phyloP scores from a whole-genome alignment of 37 sponge, comb jelly and placozoan species.

The Cladorhizidae sp. region DNA sequence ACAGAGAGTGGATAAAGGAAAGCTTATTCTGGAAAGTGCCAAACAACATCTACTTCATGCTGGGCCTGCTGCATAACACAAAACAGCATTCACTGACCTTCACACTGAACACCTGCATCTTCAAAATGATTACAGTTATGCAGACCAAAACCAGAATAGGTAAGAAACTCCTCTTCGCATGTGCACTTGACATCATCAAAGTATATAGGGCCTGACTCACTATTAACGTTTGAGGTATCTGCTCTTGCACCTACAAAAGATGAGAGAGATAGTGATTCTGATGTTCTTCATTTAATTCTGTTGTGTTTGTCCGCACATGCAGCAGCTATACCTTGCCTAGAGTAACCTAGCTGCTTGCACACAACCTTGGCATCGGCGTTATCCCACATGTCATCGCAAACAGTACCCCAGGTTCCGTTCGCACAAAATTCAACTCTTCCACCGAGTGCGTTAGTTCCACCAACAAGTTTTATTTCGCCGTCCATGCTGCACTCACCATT shows the following conservation, averaged over 20 bases:
- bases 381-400: slow-evolving; percentile 42
- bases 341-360: slow-evolving; percentile 29
- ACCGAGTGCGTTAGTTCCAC: neutral
- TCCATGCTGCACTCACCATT: neutral
- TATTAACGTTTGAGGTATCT: no score
- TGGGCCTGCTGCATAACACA: neutral
- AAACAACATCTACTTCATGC: no score
- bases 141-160: neutral
- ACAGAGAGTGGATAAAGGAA: no score
- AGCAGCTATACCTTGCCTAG: neutral
- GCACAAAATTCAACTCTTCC: slow-evolving; percentile 39
- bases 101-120: slow-evolving; percentile 50
- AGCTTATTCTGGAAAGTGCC: no score
- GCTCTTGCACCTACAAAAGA: slow-evolving; percentile 2
- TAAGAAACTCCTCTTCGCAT: slow-evolving; percentile 11
- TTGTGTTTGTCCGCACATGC: neutral
- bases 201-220: slow-evolving; percentile 8
- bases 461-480: slow-evolving; percentile 21
- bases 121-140: slow-evolving; percentile 41
- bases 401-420: slow-evolving; percentile 14
- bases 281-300: no score
- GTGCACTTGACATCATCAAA: slow-evolving; percentile 40
- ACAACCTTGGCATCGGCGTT: slow-evolving; percentile 23
- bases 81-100: slow-evolving; percentile 1
- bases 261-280: no score